Conservation (phyloP, 2,113 vertebrate species). For the Uropsilus gracilis region DNA sequence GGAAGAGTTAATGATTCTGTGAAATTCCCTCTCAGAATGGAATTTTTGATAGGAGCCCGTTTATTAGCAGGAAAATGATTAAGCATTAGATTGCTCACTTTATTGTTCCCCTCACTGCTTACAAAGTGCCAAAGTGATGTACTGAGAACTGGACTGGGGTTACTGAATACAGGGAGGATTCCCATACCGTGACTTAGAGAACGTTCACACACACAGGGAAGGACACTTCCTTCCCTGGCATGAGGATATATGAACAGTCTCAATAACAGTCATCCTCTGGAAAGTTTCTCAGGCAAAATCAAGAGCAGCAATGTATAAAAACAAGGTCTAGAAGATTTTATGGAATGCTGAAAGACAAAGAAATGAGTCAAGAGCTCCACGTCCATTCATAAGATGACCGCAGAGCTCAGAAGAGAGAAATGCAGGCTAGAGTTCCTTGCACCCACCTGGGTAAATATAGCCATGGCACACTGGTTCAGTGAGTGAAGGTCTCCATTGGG, state of each 20-base stretch:
- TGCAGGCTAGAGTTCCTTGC: fast-evolving
- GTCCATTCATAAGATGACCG: no score
- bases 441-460: fast-evolving
- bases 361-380: neutral
- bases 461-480: fast-evolving
- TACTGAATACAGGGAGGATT: neutral
- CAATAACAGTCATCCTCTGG: conserved; percentile 2
- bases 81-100: conserved; percentile 23
- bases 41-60: neutral
- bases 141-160: neutral
- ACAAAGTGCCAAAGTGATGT: neutral
- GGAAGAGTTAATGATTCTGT: neutral
- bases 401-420: neutral
- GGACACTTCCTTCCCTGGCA: neutral
- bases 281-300: conserved; percentile 43
- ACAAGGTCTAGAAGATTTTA: neutral
- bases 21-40: neutral
- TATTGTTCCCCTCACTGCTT: neutral
- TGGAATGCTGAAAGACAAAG: neutral
- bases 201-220: neutral
- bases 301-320: conserved; percentile 43
- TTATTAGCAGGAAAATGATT: conserved; percentile 65
- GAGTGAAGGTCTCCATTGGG: neutral
- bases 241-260: neutral
- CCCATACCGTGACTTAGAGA: neutral